Percentiles rank a stretch among this genome's conserved stretches.
These are phyloP conservation scores for Halictus ligatus DNA, from an alignment of 2,888 invertebrate species.

Conservation along the genomic window DNA sequence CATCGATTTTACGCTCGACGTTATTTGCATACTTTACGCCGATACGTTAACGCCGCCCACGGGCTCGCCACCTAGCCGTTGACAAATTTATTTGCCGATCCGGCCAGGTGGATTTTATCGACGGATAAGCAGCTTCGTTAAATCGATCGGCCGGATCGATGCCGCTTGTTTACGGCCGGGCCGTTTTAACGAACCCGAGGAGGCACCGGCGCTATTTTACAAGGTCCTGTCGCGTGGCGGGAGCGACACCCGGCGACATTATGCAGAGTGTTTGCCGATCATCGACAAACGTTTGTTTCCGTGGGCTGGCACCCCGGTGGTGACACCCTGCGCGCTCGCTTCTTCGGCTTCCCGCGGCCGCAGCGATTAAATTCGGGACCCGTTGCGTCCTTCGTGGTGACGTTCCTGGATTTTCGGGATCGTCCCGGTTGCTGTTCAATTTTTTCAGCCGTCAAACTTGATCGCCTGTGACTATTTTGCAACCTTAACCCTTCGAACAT, in stretches of 20 bases:
- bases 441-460: no score
- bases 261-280: not conserved
- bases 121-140: constrained; percentile 51
- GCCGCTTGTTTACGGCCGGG: constrained; percentile 3
- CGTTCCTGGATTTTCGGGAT: not conserved
- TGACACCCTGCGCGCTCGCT: not conserved
- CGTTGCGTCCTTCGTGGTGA: not conserved
- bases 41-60: constrained; percentile 53
- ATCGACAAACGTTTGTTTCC: not conserved
- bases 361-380: not conserved
- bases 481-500: no score
- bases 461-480: no score
- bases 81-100: constrained; percentile 66
- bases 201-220: not conserved
- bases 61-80: constrained; percentile 47
- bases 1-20: constrained; percentile 65
- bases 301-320: not conserved
- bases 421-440: no score
- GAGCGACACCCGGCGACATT: not conserved
- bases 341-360: not conserved
- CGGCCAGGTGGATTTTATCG: constrained; percentile 49
- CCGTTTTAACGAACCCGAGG: not conserved
- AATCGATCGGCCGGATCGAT: constrained; percentile 46
- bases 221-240: not conserved
- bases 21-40: constrained; percentile 69